Conservation (phyloP, 2,797 vertebrate genomes). For the Halcyon smyrnensis region DNA sequence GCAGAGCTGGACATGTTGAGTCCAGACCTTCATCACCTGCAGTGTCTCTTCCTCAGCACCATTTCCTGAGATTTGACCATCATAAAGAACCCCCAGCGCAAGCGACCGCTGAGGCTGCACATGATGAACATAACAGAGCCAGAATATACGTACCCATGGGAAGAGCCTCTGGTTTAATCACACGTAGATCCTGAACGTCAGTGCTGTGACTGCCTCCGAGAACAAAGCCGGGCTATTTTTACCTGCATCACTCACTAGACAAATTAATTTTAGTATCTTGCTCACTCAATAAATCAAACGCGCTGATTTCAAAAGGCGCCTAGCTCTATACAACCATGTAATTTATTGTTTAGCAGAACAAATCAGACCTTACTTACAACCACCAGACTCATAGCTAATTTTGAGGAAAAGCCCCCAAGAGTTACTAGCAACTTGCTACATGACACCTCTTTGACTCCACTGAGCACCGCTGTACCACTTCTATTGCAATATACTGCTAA, state of each 20-base stretch:
- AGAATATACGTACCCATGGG: not conserved
- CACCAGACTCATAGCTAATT: not conserved
- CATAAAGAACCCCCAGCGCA: not conserved
- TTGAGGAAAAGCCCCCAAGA: not conserved
- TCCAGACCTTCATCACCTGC: not conserved
- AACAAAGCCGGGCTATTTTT: conserved; percentile 24
- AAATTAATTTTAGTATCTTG: conserved; percentile 16
- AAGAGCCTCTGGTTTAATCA: conserved; percentile 10
- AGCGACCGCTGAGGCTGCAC: not conserved
- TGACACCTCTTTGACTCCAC: not conserved
- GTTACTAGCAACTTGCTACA: not conserved
- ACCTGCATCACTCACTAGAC: not conserved
- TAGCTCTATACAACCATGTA: not conserved
- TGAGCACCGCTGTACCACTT: not conserved
- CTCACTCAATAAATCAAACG: conserved; percentile 6
- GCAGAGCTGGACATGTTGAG: not conserved
- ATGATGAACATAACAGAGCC: not conserved
- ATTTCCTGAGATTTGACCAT: not conserved
- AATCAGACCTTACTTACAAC: not conserved
- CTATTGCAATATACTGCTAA: not conserved
- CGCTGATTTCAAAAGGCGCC: not conserved
- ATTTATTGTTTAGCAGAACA: conserved; percentile 4
- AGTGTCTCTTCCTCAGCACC: not conserved
- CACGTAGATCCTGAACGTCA: not conserved
- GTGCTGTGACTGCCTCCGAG: not conserved